phyloP scores from a whole-genome alignment of 2,113 vertebrate species.

The Epinephelus moara region DNA sequence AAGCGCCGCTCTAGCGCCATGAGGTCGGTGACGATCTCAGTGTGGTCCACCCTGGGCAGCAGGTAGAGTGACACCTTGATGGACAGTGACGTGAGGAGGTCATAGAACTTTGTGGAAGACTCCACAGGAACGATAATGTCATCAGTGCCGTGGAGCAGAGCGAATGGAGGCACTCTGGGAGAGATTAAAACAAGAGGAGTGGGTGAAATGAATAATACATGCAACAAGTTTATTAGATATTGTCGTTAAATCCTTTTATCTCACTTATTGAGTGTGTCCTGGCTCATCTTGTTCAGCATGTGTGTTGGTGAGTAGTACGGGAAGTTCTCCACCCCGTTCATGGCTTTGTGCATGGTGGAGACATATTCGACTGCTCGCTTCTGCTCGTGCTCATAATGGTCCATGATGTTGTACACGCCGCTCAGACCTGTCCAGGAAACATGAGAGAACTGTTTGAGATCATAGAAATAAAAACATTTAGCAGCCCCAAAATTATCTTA shows the following conservation, averaged over 20 bases:
- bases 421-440: conserved; percentile 75
- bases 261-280: conserved; percentile 78
- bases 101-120: conserved; percentile 77
- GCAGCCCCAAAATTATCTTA: not conserved
- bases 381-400: conserved; percentile 84
- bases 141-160: conserved; percentile 80
- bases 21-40: conserved; percentile 80
- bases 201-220: not conserved
- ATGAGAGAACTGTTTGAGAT: too few relatives aligned
- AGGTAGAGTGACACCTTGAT: conserved; percentile 77
- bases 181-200: not conserved
- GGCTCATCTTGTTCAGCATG: conserved; percentile 63
- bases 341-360: conserved; percentile 86
- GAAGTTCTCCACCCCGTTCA: conserved; percentile 83
- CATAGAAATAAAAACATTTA: not conserved
- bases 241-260: not conserved
- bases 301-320: conserved; percentile 80
- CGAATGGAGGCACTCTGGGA: conserved; percentile 78
- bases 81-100: conserved; percentile 75
- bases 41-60: conserved; percentile 78
- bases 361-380: conserved; percentile 79
- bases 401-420: conserved; percentile 83
- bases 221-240: not conserved
- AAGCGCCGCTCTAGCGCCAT: conserved; percentile 79
- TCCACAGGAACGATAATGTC: conserved; percentile 80